These are phyloP conservation scores for Nomada flava DNA, from an alignment of 2,888 invertebrate species.

Conservation along the genomic window DNA sequence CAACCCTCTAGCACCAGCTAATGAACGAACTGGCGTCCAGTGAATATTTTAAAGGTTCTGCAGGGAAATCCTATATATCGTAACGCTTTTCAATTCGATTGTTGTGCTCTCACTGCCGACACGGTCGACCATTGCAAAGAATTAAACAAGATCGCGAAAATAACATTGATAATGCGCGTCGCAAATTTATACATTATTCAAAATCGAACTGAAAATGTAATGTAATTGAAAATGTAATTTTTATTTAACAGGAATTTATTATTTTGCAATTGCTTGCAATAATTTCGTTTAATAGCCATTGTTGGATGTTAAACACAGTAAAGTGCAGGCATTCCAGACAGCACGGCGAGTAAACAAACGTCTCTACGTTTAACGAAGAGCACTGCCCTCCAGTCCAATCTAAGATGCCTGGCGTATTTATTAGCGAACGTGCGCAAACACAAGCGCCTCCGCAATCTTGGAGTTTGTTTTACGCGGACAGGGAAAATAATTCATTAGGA, in stretches of 20 bases:
- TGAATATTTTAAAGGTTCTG: slow-evolving; percentile 46
- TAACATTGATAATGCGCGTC: neutral
- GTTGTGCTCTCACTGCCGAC: neutral
- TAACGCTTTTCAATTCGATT: slow-evolving; percentile 13
- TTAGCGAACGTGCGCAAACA: slow-evolving; percentile 33
- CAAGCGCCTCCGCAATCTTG: slow-evolving; percentile 19
- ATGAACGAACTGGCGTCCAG: slow-evolving; percentile 44
- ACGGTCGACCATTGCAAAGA: slow-evolving; percentile 2
- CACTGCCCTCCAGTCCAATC: neutral
- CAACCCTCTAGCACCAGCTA: slow-evolving; percentile 31
- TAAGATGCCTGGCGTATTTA: slow-evolving; percentile 14
- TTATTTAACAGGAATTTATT: neutral
- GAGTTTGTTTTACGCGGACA: slow-evolving; percentile 42
- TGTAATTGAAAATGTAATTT: neutral
- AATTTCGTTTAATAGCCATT: neutral
- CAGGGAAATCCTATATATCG: slow-evolving; percentile 45
- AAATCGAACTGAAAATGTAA: neutral
- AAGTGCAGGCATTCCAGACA: neutral
- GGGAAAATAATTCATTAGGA: slow-evolving; percentile 52
- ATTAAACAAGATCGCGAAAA: slow-evolving; percentile 2
- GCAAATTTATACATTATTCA: neutral
- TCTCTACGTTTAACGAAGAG: neutral
- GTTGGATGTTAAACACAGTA: neutral
- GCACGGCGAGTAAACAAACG: neutral
- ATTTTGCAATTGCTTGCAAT: neutral